Conservation (phyloP, 2,113 vertebrate species). For the Corydoras maculifer region DNA sequence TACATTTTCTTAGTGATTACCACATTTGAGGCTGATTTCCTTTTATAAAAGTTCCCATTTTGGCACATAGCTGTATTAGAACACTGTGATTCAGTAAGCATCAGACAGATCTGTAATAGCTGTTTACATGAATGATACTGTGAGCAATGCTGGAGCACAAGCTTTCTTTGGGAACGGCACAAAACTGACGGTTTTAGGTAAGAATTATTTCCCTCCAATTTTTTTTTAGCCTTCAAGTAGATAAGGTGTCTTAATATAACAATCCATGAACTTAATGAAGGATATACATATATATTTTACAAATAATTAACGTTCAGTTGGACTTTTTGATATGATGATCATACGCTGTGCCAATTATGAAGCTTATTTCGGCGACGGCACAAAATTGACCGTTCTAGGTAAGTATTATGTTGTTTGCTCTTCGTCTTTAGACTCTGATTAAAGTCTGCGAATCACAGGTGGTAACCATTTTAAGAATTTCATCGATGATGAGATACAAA, state of each 20-base stretch:
- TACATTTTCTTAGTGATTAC: no score
- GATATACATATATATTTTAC: neutral
- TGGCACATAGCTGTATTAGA: no score
- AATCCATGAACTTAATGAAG: neutral
- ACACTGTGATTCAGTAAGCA: no score
- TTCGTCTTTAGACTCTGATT: neutral
- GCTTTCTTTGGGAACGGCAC: slow-evolving; percentile 8
- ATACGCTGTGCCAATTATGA: slow-evolving; percentile 33
- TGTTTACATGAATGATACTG: no score
- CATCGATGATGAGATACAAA: neutral
- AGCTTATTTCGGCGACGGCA: slow-evolving; percentile 57
- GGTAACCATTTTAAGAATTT: neutral
- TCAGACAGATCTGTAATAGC: no score
- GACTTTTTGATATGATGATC: slow-evolving; percentile 22
- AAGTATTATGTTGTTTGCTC: slow-evolving; percentile 39
- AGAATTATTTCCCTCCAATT: no score
- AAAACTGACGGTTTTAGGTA: slow-evolving; percentile 31
- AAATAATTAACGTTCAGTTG: neutral
- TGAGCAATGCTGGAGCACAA: no score
- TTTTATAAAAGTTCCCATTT: no score
- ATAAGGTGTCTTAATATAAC: no score
- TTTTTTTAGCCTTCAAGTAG: no score
- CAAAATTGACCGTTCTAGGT: slow-evolving; percentile 60
- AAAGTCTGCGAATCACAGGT: neutral
- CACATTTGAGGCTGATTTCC: no score